phyloP scores from a whole-genome alignment of 2,797 vertebrate species.

The Stomatorhinus walkeri region DNA sequence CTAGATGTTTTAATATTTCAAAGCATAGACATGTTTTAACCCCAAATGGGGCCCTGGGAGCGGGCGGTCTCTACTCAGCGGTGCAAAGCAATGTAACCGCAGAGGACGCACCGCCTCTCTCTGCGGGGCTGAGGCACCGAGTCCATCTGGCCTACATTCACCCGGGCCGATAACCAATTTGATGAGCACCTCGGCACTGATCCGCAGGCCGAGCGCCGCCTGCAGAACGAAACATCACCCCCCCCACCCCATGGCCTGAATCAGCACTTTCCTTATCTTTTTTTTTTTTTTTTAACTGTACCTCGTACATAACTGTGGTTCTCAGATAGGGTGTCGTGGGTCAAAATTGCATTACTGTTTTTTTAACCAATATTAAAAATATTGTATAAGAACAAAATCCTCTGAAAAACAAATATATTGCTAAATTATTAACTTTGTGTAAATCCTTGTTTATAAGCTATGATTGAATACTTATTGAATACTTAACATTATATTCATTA shows the following conservation, averaged over 20 bases:
- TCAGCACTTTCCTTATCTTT: conserved; percentile 5
- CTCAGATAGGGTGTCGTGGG: neutral
- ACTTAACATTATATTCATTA: conserved; percentile 4
- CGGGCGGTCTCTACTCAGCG: neutral
- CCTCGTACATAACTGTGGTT: neutral
- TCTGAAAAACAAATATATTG: conserved; percentile 5
- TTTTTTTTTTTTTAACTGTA: neutral
- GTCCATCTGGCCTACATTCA: conserved; percentile 27
- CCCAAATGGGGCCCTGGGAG: neutral
- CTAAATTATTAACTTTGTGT: conserved; percentile 23
- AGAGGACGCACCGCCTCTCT: neutral
- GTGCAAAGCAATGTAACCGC: neutral
- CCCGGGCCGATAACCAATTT: conserved; percentile 16
- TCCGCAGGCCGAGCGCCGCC: neutral
- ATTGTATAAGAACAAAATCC: neutral
- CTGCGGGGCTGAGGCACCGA: neutral
- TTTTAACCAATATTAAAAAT: conserved; percentile 6
- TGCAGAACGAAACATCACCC: neutral
- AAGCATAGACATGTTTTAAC: neutral
- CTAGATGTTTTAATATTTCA: neutral
- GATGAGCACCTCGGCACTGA: neutral
- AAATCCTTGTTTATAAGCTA: conserved; percentile 6
- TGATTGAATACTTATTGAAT: neutral
- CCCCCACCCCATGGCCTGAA: neutral
- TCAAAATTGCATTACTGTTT: neutral